Evolutionary conservation across 1,140 invertebrate genomes (phyloP).

Genomic region (Drosophila sp.): DNA sequence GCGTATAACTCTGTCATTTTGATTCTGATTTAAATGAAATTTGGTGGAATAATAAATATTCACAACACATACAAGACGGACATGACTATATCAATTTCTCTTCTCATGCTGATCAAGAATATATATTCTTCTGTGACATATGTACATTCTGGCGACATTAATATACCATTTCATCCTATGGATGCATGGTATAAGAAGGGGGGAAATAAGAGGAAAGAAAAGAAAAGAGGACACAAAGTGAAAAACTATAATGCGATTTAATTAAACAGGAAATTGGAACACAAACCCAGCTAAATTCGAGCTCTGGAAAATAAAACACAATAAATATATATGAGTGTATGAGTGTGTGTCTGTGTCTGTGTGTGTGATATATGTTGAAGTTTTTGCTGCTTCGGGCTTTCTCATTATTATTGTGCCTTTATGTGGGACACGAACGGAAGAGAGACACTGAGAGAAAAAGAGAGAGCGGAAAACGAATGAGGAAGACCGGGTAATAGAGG

Average conservation of each 20-base stretch:
- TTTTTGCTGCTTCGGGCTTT: conserved; percentile 58
- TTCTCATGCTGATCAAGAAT: too few species aligned
- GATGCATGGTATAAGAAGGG: too few species aligned
- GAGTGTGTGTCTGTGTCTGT: conserved; percentile 30
- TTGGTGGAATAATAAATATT: too few species aligned
- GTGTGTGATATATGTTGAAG: conserved; percentile 39
- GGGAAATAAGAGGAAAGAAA: neutral
- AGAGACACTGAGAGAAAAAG: conserved; percentile 18
- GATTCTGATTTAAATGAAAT: too few species aligned
- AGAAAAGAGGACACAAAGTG: conserved; percentile 47
- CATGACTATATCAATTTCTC: too few species aligned
- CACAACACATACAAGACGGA: too few species aligned
- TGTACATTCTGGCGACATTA: too few species aligned
- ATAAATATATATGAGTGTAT: conserved; percentile 1
- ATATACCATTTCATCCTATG: too few species aligned
- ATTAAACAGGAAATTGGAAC: conserved; percentile 78
- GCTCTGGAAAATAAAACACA: conserved; percentile 7
- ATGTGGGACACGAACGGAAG: conserved; percentile 46
- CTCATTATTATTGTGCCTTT: conserved; percentile 79
- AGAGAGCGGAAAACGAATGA: conserved; percentile 29
- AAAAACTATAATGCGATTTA: conserved; percentile 80
- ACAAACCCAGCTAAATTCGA: conserved; percentile 30
- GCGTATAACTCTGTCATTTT: too few species aligned
- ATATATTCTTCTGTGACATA: too few species aligned
- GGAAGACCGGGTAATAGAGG: neutral